phyloP scores from a whole-genome alignment of 1,140 invertebrate species.

The Drosophila miranda region DNA sequence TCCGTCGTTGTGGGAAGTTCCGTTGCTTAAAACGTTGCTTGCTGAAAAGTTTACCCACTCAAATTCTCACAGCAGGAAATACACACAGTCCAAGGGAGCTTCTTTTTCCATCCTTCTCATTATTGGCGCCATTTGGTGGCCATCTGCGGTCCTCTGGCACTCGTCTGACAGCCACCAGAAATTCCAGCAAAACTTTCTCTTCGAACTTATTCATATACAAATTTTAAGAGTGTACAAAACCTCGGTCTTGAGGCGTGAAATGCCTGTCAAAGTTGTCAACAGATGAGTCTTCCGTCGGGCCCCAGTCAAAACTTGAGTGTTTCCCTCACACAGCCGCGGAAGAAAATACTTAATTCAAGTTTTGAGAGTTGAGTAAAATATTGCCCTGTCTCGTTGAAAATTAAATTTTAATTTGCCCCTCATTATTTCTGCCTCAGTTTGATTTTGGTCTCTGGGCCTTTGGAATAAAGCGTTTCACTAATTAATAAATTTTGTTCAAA shows the following conservation, averaged over 20 bases:
- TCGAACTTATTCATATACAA: slow-evolving; percentile 38
- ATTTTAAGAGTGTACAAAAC: slow-evolving; percentile 53
- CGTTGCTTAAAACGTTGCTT: slow-evolving; percentile 17
- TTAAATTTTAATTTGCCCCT: slow-evolving; percentile 31
- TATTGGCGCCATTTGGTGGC: slow-evolving; percentile 59
- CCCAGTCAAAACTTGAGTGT: slow-evolving; percentile 3
- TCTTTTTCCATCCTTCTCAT: slow-evolving; percentile 25
- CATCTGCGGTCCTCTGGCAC: slow-evolving; percentile 15
- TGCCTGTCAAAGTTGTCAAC: slow-evolving; percentile 35
- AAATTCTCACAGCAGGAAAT: slow-evolving; percentile 35
- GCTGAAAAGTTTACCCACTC: slow-evolving; percentile 30
- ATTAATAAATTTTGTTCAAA: too few relatives aligned
- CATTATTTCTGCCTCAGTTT: slow-evolving; percentile 14
- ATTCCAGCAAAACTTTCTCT: slow-evolving; percentile 39
- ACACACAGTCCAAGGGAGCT: slow-evolving; percentile 1
- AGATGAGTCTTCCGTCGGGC: slow-evolving; percentile 12
- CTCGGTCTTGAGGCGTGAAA: slow-evolving; percentile 42
- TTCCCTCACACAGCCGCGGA: neutral
- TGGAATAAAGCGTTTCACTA: too few relatives aligned
- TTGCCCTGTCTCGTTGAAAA: slow-evolving; percentile 10
- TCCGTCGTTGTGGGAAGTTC: slow-evolving; percentile 19
- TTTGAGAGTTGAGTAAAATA: slow-evolving; percentile 36
- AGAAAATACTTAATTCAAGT: slow-evolving; percentile 20
- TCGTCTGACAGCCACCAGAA: slow-evolving; percentile 25
- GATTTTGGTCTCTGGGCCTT: too few relatives aligned